Evolutionary conservation across 2,888 invertebrate genomes (phyloP), one percentile per base, ranked within the genome.

Genomic region (Mythimna albipuncta): DNA sequence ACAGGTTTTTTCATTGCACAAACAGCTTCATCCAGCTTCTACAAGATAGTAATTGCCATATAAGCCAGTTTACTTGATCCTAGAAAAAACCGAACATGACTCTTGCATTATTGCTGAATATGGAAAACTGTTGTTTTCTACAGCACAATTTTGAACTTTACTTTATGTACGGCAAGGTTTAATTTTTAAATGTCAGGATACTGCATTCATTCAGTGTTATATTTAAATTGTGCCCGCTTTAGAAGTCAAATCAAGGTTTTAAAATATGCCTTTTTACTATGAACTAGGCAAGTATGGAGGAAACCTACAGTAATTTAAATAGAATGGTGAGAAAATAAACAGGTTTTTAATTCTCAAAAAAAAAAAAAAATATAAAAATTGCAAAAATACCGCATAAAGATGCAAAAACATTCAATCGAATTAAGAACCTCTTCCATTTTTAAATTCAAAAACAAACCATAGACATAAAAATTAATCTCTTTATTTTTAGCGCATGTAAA

Each of bases 11-110:
- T 88, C 69, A 82, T 82, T 81, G 75, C 64, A 70, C 62, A 86
- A 88, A 92, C 92, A 89, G 91, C 92, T 92, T 91, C 90, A 92
- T 92, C 89, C 84, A 85, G 84, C 85, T 83, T 85, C 84, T 88
- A 87, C 86, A 76, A 87, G 88, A 88, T 89, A 88, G 89, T 92
- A 92, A 88, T 92, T 89, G 91, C 93, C 91, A 88, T 91, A 89
- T 89, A 87, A 86, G 89, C 84, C 86, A 81, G 81, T 85, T 85
- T 80, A 85, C 87, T 86, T 67, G 81, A 80, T 77, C 62, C 71
- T 69, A 87, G 83, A 91, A 92, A 91, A 92, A 92, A 88, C 81
- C 79, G 82, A 86, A 89, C 88, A 89, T 82, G 82, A 69, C 68
- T 83, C 80, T 65, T 67, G 75, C 85, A 85, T 85, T 80, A 81